Base-by-base conservation (phyloP, 2,113 vertebrate species). In the Erpornis zantholeuca region DNA sequence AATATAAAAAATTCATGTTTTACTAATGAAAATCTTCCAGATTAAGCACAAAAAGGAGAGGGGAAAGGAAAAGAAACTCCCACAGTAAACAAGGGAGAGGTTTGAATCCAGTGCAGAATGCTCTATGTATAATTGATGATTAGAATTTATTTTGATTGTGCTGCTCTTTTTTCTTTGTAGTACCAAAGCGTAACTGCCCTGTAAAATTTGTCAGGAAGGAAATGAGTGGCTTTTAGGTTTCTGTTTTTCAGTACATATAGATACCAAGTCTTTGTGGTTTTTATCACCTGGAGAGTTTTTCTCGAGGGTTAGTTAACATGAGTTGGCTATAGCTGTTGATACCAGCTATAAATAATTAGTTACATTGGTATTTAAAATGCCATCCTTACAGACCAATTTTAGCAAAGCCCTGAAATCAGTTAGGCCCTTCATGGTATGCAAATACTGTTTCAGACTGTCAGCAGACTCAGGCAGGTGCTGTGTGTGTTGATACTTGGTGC, bases 1-100 rank as follows among this genome's bases (percentile, higher is more conserved):
- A 96, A 65, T 95, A 97, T 96, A 90, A 94, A 96, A 97, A 97
- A 93, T 81, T 86, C 82, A 97, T 92, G 52, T 82, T 97, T 97
- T 91, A 80, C 79, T 96, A 94, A 97, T 92, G 94, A 96, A 97
- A 97, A 92, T 85, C 88, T 95, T 95, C 93, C 56, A 82, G 84
- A 93, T 97, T 82, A 88, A 90, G 76, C 52, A 49, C 84, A 92
- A 90, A 92, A 86, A 81, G 38, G 49, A 86, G 72, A 86, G 21
- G 38, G 66, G 22, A 63, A 77, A 89, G 70, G 50, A 49, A 68
- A 64, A 86, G 45, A 38, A 95, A 90, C 52, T 94, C 95, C 94
- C 80, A 38, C 64, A 96, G 85, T 92, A 97, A 98, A 95, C 65
- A 83, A 96, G 65, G 57, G 73, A 93, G 89, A 87, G 53, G 76